Conservation (phyloP, 2,113 vertebrate species). For the Psammodynastes pulverulentus region DNA sequence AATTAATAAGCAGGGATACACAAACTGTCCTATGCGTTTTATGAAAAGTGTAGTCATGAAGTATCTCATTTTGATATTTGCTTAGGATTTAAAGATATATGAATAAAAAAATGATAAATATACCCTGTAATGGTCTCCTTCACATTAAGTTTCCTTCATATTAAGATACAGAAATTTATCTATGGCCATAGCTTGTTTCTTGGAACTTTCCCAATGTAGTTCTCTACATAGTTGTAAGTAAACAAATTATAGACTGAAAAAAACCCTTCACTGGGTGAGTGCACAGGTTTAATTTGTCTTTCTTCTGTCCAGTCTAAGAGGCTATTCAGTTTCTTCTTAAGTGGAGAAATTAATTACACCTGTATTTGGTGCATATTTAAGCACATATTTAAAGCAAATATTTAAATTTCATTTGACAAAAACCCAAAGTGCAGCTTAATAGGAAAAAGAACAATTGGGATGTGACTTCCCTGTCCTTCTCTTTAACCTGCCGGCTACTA, state of each 20-base stretch:
- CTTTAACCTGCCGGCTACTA: not conserved
- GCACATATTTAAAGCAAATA: not conserved
- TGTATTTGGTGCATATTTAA: not conserved
- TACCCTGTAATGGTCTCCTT: not conserved
- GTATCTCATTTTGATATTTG: not conserved
- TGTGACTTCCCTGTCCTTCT: not conserved
- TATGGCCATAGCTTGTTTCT: not conserved
- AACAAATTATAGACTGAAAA: not conserved
- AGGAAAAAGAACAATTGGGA: not conserved
- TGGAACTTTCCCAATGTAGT: not conserved
- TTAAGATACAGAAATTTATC: not conserved
- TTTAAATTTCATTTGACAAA: not conserved
- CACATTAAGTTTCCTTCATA: not conserved
- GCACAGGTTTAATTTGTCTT: not conserved
- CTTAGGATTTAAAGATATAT: not conserved
- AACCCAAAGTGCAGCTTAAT: not conserved
- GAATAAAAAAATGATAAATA: not conserved
- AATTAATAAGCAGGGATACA: constrained; percentile 22
- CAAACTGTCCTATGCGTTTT: constrained; percentile 6
- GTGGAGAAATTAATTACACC: not conserved
- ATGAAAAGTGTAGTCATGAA: constrained; percentile 19
- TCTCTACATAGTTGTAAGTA: not conserved
- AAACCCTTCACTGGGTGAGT: not conserved
- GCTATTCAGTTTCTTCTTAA: not conserved
- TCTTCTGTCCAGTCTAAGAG: not conserved